Percentiles rank a stretch among this genome's conserved stretches.
These are phyloP conservation scores for Pollachius pollachius DNA, from an alignment of 2,113 vertebrate species.

Conservation along the genomic window DNA sequence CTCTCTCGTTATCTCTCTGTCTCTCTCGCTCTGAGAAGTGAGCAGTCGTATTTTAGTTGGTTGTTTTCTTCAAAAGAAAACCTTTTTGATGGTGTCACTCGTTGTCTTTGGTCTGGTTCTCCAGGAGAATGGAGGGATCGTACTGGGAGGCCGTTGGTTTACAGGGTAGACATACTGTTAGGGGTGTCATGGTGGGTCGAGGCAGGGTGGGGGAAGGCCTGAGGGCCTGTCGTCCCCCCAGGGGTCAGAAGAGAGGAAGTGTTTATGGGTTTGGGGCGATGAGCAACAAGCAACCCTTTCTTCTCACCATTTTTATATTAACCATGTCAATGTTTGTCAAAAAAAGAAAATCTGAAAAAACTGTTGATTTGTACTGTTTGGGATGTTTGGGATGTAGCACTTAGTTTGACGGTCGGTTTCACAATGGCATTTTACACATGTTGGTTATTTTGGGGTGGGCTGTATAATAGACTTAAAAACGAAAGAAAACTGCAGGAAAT, in stretches of 20 bases:
- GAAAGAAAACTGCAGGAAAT: too few relatives aligned
- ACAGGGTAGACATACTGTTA: constrained; percentile 73
- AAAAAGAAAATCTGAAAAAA: constrained; percentile 4
- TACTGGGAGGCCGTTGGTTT: constrained; percentile 65
- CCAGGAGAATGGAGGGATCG: constrained; percentile 26
- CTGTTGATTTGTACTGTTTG: constrained; percentile 39
- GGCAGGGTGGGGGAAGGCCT: constrained; percentile 36
- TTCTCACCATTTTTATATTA: constrained; percentile 71
- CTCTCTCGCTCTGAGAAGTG: constrained; percentile 61
- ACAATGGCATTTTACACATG: constrained; percentile 54
- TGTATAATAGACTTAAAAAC: too few relatives aligned
- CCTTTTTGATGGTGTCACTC: constrained; percentile 59
- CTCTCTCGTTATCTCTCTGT: constrained; percentile 48
- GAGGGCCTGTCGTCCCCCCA: constrained; percentile 30
- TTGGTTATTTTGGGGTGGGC: constrained; percentile 8
- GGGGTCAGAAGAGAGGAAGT: background rate
- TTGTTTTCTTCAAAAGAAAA: constrained; percentile 51
- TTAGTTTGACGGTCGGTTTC: constrained; percentile 62
- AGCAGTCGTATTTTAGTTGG: constrained; percentile 48
- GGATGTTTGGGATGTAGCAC: constrained; percentile 64
- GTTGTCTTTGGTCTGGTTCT: constrained; percentile 29
- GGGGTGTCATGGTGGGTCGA: constrained; percentile 51
- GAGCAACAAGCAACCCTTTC: constrained; percentile 66
- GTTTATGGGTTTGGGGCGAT: constrained; percentile 50
- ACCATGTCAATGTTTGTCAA: constrained; percentile 68